Evolutionary conservation across 2,797 vertebrate genomes (phyloP), one percentile per base, ranked within the genome.

Genomic region (Pangasius krempfi): DNA sequence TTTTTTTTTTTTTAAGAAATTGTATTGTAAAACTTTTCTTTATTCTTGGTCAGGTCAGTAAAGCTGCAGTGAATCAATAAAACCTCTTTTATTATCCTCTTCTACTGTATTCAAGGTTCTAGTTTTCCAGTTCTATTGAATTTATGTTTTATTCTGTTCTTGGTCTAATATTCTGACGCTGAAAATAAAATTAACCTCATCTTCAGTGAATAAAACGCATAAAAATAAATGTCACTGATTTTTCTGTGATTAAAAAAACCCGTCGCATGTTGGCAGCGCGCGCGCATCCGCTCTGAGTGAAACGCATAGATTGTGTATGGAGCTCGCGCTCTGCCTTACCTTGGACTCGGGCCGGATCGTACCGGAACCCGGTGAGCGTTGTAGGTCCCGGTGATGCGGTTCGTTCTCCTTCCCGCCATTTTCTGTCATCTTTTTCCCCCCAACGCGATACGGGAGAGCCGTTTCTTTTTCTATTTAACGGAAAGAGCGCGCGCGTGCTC

Each of bases 401-500:
- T 97, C 97, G 44, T 96, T 97, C 92, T 98, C 97, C 92, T 97
- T 98, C 90, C 97, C 97, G 89, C 93, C 97, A 90, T 96, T 97
- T 93, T 98, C 97, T 72, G 97, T 98, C 97, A 98, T 98, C 50
- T 50, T 68, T 83, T n/a, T 30, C 18, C 1, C 5, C 1, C 14
- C n/a, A 5, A 50, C 33, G 60, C 52, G 72, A 72, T 4, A 47
- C 14, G 1, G 1, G 6, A 62, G 44, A 25, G n/a, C 3, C 33
- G 54, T 58, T 13, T 10, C 2, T 44, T 82, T 18, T 0, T 4
- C 60, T 27, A 3, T 44, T 44, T 20, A 33, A 22, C n/a, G 6
- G 44, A 50, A 30, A 30, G 40, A 30, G 14, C 62, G 40, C 37
- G 80, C 62, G 62, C 25, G 30, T 22, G 78, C 54, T 40, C 33